Percentiles rank a stretch among this genome's conserved stretches.
phyloP scores from a whole-genome alignment of 1,140 invertebrate genomes.

The Ooceraea biroi region DNA sequence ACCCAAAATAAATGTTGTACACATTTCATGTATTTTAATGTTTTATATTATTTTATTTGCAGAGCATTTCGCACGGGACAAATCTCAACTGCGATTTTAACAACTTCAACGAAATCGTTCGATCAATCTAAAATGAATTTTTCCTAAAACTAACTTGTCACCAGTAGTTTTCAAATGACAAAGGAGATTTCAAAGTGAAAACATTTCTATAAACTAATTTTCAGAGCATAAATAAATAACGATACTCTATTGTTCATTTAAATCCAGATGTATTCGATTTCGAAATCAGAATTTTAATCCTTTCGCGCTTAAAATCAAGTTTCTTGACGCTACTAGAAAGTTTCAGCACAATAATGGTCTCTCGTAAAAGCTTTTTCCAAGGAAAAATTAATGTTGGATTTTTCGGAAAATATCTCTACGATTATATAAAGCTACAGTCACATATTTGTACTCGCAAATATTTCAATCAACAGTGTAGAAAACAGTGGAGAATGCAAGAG shows the following conservation, averaged over 20 bases:
- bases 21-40: conserved; percentile 11
- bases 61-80: too few relatives aligned
- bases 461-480: background rate
- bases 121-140: too few relatives aligned
- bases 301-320: conserved; percentile 17
- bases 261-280: too few relatives aligned
- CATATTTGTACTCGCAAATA: background rate
- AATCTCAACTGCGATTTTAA: too few relatives aligned
- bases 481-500: background rate
- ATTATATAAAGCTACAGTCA: background rate
- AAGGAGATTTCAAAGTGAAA: background rate
- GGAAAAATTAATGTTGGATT: background rate
- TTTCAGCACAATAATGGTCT: conserved; percentile 13
- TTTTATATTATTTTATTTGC: too few relatives aligned
- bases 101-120: too few relatives aligned
- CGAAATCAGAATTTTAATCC: conserved; percentile 20
- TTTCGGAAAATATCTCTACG: conserved; percentile 8
- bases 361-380: conserved; percentile 6
- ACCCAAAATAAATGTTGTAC: background rate
- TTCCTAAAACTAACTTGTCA: too few relatives aligned
- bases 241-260: conserved; percentile 24
- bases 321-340: conserved; percentile 12
- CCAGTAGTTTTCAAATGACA: background rate
- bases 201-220: background rate
- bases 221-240: conserved; percentile 19